Percentiles rank a stretch among this genome's conserved stretches.
phyloP scores from a whole-genome alignment of 2,888 invertebrate species.

The Agrochola macilenta region DNA sequence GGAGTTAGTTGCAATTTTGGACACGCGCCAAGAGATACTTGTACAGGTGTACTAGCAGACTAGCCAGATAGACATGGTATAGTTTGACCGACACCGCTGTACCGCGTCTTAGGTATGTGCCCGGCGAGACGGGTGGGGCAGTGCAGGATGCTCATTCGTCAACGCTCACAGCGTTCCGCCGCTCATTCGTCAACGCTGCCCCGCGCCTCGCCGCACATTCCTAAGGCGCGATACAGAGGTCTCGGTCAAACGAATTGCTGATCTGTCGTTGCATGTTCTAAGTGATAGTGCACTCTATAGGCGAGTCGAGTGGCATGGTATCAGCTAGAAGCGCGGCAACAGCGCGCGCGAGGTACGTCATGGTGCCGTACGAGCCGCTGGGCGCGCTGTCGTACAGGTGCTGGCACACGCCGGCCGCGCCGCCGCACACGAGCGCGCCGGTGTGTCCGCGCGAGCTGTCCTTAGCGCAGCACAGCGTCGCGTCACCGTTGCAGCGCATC shows the following conservation, averaged over 20 bases:
- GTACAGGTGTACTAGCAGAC: not conserved
- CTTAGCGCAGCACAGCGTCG: slow-evolving; percentile 98
- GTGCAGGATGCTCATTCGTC: no score
- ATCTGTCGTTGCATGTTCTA: slow-evolving; percentile 73
- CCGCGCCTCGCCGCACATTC: no score
- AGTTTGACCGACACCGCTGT: no score
- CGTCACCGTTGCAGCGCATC: slow-evolving; percentile 97
- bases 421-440: slow-evolving; percentile 95
- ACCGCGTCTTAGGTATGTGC: no score
- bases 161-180: no score
- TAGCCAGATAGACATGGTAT: not conserved
- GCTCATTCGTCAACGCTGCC: no score
- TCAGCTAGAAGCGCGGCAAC: slow-evolving; percentile 93
- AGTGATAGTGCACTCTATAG: slow-evolving; percentile 95
- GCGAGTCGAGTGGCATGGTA: slow-evolving; percentile 94
- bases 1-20: not conserved
- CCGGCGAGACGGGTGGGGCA: no score
- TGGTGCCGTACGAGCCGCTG: slow-evolving; percentile 98
- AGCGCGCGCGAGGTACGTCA: slow-evolving; percentile 98
- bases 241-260: not conserved
- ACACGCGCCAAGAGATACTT: no score
- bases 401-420: slow-evolving; percentile 98
- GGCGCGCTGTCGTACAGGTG: slow-evolving; percentile 99
- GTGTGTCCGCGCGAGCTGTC: slow-evolving; percentile 93
- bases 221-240: no score